Percentiles rank a stretch among this genome's conserved stretches.
phyloP scores from a whole-genome alignment of 2,888 invertebrate genomes.

The Scotopteryx bipunctaria region DNA sequence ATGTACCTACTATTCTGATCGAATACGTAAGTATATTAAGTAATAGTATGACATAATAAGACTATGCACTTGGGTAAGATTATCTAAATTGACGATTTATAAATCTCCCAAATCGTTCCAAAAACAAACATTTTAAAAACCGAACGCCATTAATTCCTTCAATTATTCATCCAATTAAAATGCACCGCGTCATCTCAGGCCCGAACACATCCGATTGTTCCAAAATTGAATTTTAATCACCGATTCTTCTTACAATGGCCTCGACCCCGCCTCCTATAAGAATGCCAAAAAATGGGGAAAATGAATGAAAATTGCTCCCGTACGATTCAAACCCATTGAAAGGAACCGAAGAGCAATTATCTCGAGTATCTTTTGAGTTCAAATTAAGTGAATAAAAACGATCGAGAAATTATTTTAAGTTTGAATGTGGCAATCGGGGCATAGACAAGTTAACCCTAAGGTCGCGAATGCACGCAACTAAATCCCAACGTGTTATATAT shows the following conservation, averaged over 20 bases:
- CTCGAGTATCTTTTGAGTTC: conserved; percentile 83
- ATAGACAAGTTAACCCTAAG: conserved; percentile 66
- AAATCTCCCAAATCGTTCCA: conserved; percentile 19
- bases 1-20: no score
- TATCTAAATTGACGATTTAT: background rate
- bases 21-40: no score
- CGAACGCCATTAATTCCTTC: conserved; percentile 44
- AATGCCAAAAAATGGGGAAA: conserved; percentile 80
- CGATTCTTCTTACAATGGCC: conserved; percentile 77
- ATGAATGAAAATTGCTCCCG: conserved; percentile 72
- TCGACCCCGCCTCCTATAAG: conserved; percentile 47
- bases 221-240: conserved; percentile 83
- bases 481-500: conserved; percentile 48
- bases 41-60: no score
- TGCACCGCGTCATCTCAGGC: conserved; percentile 70
- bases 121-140: conserved; percentile 38
- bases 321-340: conserved; percentile 51
- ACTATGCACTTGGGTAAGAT: no score
- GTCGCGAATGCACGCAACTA: conserved; percentile 68
- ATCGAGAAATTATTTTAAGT: conserved; percentile 34
- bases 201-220: conserved; percentile 78
- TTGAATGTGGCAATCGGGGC: conserved; percentile 26
- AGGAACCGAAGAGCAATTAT: conserved; percentile 70
- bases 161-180: conserved; percentile 78
- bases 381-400: conserved; percentile 81